These are phyloP conservation scores for Tachystola acroxantha DNA, from an alignment of 2,888 invertebrate species.

Conservation along the genomic window DNA sequence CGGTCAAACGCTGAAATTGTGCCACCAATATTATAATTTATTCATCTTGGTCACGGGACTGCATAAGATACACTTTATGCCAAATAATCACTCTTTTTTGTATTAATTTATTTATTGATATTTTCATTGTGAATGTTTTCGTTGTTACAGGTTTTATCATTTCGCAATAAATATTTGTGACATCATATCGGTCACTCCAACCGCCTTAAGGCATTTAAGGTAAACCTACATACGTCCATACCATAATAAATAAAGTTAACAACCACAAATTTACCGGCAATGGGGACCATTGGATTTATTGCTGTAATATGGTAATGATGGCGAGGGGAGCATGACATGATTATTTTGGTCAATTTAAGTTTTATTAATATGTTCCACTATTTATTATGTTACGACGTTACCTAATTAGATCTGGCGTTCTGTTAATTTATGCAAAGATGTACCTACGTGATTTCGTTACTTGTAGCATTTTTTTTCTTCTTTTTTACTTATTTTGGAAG, in stretches of 20 bases:
- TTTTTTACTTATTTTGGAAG: not conserved
- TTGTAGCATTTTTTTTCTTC: not conserved
- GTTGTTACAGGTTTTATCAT: no score
- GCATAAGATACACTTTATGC: no score
- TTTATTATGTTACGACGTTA: slow-evolving; percentile 19
- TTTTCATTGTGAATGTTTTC: no score
- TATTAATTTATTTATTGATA: no score
- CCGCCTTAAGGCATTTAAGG: no score
- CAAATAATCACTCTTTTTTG: no score
- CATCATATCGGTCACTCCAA: no score
- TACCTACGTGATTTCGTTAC: no score
- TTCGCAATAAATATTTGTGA: no score
- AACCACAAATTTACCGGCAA: slow-evolving; percentile 17
- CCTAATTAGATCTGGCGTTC: slow-evolving; percentile 2
- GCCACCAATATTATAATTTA: no score
- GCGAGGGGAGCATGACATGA: slow-evolving; percentile 11
- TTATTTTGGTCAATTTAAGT: slow-evolving; percentile 25
- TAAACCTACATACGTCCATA: not conserved
- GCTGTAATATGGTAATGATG: slow-evolving; percentile 17
- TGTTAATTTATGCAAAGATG: slow-evolving; percentile 1
- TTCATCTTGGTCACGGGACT: no score
- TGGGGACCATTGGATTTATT: slow-evolving; percentile 15
- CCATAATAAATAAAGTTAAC: slow-evolving; percentile 17
- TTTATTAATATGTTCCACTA: slow-evolving; percentile 23
- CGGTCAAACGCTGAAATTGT: no score